These are phyloP conservation scores for Pagetopsis macropterus DNA, from an alignment of 2,797 vertebrate species.

Conservation along the genomic window DNA sequence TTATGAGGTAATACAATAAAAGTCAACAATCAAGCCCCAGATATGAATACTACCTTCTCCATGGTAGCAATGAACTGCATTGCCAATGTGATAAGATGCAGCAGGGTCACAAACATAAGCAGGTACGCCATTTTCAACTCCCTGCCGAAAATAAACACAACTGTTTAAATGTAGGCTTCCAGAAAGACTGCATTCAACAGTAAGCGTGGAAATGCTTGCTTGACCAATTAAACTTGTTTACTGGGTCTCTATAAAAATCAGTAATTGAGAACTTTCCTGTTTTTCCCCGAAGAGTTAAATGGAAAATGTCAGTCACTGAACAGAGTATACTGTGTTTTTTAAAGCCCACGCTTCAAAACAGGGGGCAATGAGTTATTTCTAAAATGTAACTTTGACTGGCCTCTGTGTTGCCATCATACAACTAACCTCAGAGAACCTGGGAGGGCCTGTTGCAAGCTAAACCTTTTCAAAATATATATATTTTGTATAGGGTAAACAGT, in stretches of 20 bases:
- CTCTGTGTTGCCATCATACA: conserved; percentile 42
- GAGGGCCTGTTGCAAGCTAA: conserved; percentile 49
- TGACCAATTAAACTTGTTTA: conserved; percentile 30
- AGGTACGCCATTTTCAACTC: conserved; percentile 76
- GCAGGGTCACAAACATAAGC: conserved; percentile 87
- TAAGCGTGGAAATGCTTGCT: neutral
- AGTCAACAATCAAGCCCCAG: neutral
- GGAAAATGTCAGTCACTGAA: conserved; percentile 61
- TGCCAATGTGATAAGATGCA: conserved; percentile 90
- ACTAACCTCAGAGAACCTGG: conserved; percentile 37
- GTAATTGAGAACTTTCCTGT: conserved; percentile 41
- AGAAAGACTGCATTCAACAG: neutral
- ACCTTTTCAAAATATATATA: conserved; percentile 50
- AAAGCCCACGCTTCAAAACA: conserved; percentile 52
- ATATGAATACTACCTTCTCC: conserved; percentile 85
- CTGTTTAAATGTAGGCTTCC: neutral
- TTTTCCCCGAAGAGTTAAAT: conserved; percentile 54
- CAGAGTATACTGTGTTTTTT: conserved; percentile 59
- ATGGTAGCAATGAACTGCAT: conserved; percentile 92
- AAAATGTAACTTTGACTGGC: conserved; percentile 48
- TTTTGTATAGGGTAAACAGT: conserved; percentile 25
- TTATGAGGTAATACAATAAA: neutral
- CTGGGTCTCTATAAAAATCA: conserved; percentile 23
- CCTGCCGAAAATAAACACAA: conserved; percentile 42
- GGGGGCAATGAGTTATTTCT: conserved; percentile 45